These are phyloP conservation scores for Chitala chitala DNA, from an alignment of 2,113 vertebrate genomes.

Conservation along the genomic window DNA sequence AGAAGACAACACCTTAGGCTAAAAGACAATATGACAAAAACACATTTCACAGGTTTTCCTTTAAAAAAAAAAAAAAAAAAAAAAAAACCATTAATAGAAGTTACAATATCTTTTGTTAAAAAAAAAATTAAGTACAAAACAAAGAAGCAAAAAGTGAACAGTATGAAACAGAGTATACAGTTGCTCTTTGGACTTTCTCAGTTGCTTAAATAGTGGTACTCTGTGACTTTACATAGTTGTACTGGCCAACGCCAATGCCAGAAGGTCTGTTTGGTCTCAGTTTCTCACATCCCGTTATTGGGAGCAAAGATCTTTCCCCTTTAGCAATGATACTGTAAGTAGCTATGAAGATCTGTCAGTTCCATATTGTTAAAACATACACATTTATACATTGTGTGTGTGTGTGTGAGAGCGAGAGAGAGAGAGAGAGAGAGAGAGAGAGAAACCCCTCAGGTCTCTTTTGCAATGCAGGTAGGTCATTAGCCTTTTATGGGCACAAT, in stretches of 20 bases:
- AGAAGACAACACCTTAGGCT: conserved; percentile 79
- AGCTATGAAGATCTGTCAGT: conserved; percentile 70
- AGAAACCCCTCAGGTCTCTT: conserved; percentile 61
- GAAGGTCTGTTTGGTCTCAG: conserved; percentile 67
- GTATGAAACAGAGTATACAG: conserved; percentile 79
- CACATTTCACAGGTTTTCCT: conserved; percentile 72
- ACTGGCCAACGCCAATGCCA: conserved; percentile 72
- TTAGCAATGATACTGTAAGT: conserved; percentile 83
- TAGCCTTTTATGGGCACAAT: conserved; percentile 70
- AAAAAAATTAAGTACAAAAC: conserved; percentile 60
- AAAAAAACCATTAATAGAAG: conserved; percentile 69
- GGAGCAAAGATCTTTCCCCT: conserved; percentile 69
- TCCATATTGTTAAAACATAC: conserved; percentile 77
- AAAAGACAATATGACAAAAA: conserved; percentile 43
- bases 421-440: conserved; percentile 24
- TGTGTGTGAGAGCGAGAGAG: background rate
- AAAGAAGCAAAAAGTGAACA: conserved; percentile 76
- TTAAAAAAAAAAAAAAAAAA: conserved; percentile 63
- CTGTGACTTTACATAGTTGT: conserved; percentile 75
- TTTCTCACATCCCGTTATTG: conserved; percentile 71
- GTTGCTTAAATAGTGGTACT: conserved; percentile 79
- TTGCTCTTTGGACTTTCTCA: conserved; percentile 86
- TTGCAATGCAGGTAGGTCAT: conserved; percentile 74
- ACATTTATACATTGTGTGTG: conserved; percentile 55
- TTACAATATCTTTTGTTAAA: conserved; percentile 79